Percentiles rank a stretch among this genome's conserved stretches.
Evolutionary conservation across 2,888 invertebrate species (phyloP).

Genomic region (Phanerotoma sp.): DNA sequence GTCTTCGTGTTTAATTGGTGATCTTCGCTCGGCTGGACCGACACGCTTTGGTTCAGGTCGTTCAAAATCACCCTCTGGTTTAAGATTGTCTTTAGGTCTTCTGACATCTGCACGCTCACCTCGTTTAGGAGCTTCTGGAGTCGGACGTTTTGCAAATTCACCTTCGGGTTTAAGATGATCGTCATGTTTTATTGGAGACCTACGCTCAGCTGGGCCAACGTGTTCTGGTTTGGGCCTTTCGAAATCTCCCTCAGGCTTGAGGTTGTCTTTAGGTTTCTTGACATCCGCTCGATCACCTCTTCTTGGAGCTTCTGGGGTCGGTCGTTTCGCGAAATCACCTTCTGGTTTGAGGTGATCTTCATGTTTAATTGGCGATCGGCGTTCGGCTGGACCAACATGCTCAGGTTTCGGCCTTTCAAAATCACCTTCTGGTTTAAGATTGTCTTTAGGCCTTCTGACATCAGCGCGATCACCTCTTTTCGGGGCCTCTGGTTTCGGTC

Average conservation of each 20-base stretch:
- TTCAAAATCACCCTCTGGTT: constrained; percentile 65
- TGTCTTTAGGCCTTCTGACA: constrained; percentile 54
- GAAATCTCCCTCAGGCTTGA: constrained; percentile 43
- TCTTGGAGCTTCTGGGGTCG: constrained; percentile 53
- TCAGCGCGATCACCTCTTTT: constrained; percentile 25
- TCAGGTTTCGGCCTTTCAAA: constrained; percentile 47
- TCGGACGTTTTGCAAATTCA: constrained; percentile 52
- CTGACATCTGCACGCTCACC: constrained; percentile 56
- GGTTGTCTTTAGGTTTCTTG: constrained; percentile 50
- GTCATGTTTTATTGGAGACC: constrained; percentile 52
- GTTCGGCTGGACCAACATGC: constrained; percentile 42
- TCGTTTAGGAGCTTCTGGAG: constrained; percentile 49
- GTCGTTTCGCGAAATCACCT: constrained; percentile 54
- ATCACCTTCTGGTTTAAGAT: constrained; percentile 65
- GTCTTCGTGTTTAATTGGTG: constrained; percentile 60
- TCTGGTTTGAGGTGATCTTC: constrained; percentile 48
- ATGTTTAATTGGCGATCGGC: constrained; percentile 47
- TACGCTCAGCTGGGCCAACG: constrained; percentile 39
- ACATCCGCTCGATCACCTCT: constrained; percentile 35
- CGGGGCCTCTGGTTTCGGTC: constrained; percentile 45
- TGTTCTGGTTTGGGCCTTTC: constrained; percentile 49
- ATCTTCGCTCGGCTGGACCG: constrained; percentile 62
- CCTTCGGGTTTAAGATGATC: constrained; percentile 40
- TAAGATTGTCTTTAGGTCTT: constrained; percentile 57
- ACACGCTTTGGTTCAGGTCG: constrained; percentile 62